These are phyloP conservation scores for Podarcis raffonei DNA, from an alignment of 2,113 vertebrate species.

Conservation along the genomic window DNA sequence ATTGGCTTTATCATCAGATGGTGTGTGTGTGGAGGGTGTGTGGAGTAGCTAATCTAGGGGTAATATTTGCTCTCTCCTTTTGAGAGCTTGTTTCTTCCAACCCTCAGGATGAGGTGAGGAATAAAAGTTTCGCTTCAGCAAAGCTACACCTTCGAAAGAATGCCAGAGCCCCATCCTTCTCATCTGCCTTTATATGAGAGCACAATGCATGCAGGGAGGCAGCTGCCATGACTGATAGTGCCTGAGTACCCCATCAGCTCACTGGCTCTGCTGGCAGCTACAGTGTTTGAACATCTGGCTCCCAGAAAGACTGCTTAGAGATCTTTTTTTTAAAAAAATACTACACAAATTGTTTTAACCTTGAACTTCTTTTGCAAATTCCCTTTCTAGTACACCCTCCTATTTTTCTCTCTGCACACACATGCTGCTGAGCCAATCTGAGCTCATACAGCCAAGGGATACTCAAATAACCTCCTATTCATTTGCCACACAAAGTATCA, in stretches of 20 bases:
- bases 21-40: too few relatives aligned
- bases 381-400: background rate
- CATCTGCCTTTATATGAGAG: background rate
- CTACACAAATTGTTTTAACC: constrained; percentile 39
- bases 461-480: constrained; percentile 39
- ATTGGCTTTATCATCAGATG: background rate
- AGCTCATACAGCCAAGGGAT: constrained; percentile 11
- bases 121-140: background rate
- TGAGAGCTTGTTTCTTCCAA: background rate
- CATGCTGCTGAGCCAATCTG: accelerated
- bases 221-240: background rate
- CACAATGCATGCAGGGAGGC: background rate
- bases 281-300: constrained; percentile 51
- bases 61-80: background rate
- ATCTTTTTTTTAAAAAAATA: background rate
- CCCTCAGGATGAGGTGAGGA: background rate
- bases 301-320: constrained; percentile 24
- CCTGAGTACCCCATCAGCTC: background rate
- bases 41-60: background rate
- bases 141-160: background rate
- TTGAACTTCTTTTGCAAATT: background rate
- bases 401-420: background rate
- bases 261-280: constrained; percentile 36
- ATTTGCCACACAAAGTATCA: background rate
- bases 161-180: background rate